phyloP scores from a whole-genome alignment of 2,113 vertebrate genomes.

The Ceyx cyanopectus region DNA sequence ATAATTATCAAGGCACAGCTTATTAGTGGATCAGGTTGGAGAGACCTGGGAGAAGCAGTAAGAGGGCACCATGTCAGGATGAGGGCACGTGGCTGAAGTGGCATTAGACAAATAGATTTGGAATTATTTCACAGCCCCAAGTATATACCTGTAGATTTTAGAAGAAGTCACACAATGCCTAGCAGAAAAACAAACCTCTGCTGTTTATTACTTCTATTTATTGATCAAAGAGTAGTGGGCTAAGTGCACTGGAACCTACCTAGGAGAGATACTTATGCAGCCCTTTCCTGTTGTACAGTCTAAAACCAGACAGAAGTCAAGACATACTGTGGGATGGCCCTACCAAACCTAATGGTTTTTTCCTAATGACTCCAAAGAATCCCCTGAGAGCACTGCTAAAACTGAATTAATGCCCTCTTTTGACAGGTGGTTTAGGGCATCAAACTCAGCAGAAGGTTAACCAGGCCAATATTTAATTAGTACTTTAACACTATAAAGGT shows the following conservation, averaged over 20 bases:
- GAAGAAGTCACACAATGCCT: neutral
- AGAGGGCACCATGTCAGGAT: neutral
- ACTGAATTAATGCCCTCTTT: neutral
- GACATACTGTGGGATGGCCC: neutral
- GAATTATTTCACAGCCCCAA: neutral
- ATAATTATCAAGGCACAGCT: neutral
- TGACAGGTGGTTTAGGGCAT: neutral
- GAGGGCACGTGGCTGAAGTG: neutral
- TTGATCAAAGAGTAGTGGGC: neutral
- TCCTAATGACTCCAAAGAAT: neutral
- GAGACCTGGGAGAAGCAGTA: neutral
- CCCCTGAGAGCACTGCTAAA: neutral
- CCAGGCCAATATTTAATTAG: neutral
- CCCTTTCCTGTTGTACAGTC: neutral
- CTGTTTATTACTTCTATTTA: neutral
- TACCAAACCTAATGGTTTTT: neutral
- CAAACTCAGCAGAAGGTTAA: neutral
- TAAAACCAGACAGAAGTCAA: neutral
- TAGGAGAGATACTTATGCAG: neutral
- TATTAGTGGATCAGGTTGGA: neutral
- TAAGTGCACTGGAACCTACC: neutral
- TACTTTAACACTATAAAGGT: neutral
- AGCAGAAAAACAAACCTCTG: neutral
- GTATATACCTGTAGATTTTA: neutral
- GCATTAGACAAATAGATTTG: neutral